Conservation (phyloP, 2,797 vertebrate species). For the Menidia menidia region DNA sequence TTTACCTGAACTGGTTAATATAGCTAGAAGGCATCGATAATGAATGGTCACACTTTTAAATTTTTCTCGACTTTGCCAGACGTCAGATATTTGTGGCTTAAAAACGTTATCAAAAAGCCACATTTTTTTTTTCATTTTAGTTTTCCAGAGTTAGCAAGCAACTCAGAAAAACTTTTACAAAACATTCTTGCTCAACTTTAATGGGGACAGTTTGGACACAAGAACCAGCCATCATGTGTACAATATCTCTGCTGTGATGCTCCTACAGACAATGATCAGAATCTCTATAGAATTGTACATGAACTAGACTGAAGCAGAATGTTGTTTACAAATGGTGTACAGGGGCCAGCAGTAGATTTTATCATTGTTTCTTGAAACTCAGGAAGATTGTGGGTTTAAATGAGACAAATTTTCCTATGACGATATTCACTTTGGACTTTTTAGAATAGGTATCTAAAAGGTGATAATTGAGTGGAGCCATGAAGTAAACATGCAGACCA, state of each 20-base stretch:
- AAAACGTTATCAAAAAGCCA: constrained; percentile 50
- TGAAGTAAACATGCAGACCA: background rate
- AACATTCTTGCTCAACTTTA: constrained; percentile 43
- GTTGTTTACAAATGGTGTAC: constrained; percentile 22
- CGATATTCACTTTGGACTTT: constrained; percentile 4
- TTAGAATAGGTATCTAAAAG: background rate
- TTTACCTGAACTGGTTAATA: constrained; percentile 65
- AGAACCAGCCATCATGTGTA: background rate
- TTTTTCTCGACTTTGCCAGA: constrained; percentile 34
- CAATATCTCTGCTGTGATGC: background rate
- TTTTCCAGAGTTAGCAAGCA: constrained; percentile 39
- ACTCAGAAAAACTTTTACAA: constrained; percentile 27
- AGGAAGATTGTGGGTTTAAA: background rate
- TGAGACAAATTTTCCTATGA: constrained; percentile 1
- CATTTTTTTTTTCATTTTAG: constrained; percentile 32
- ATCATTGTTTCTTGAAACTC: constrained; percentile 41
- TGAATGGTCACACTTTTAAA: constrained; percentile 50
- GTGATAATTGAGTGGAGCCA: background rate
- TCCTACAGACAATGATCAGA: constrained; percentile 2
- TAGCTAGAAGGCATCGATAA: constrained; percentile 65
- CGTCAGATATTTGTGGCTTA: constrained; percentile 72
- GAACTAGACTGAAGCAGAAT: background rate
- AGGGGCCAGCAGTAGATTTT: constrained; percentile 41
- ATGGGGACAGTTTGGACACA: constrained; percentile 20
- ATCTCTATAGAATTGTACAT: background rate